Evolutionary conservation across 2,113 vertebrate species (phyloP).

Genomic region (Leptobrachium ailaonicum): DNA sequence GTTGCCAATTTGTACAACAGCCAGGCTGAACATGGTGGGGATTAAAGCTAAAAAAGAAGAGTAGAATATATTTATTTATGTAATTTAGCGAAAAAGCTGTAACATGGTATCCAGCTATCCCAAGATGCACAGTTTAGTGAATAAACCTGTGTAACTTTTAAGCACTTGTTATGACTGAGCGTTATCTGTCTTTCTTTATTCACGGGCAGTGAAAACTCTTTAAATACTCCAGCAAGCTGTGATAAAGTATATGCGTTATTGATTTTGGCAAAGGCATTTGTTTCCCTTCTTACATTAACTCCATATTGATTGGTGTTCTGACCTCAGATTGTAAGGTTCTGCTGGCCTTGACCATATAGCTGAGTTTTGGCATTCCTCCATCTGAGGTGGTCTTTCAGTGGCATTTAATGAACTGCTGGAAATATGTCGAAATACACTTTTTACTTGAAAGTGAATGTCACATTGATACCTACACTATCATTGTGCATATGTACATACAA

Average conservation of each 20-base stretch:
- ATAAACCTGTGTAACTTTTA: not conserved
- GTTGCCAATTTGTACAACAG: too few species aligned
- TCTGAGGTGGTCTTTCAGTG: slow-evolving; percentile 41
- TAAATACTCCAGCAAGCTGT: slow-evolving; percentile 49
- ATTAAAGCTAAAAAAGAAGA: too few species aligned
- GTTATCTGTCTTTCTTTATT: slow-evolving; percentile 40
- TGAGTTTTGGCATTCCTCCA: slow-evolving; percentile 46
- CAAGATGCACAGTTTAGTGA: too few species aligned
- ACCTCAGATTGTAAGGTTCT: slow-evolving; percentile 56
- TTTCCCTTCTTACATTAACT: slow-evolving; percentile 67
- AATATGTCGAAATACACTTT: slow-evolving; percentile 8
- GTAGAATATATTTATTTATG: too few species aligned
- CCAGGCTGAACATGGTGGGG: too few species aligned
- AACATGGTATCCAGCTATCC: too few species aligned
- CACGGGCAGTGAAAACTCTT: slow-evolving; percentile 39
- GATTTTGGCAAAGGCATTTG: slow-evolving; percentile 63
- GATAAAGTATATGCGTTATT: slow-evolving; percentile 57
- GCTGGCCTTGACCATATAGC: slow-evolving; percentile 50
- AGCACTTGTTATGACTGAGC: not conserved
- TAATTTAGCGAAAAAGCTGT: too few species aligned
- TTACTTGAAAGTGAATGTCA: not conserved
- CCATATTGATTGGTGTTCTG: slow-evolving; percentile 57
- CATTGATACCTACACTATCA: not conserved
- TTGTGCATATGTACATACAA: too few species aligned
- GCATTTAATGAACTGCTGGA: slow-evolving; percentile 44